Conservation (phyloP, 1,140 invertebrate genomes). For the Coelopa frigida region DNA sequence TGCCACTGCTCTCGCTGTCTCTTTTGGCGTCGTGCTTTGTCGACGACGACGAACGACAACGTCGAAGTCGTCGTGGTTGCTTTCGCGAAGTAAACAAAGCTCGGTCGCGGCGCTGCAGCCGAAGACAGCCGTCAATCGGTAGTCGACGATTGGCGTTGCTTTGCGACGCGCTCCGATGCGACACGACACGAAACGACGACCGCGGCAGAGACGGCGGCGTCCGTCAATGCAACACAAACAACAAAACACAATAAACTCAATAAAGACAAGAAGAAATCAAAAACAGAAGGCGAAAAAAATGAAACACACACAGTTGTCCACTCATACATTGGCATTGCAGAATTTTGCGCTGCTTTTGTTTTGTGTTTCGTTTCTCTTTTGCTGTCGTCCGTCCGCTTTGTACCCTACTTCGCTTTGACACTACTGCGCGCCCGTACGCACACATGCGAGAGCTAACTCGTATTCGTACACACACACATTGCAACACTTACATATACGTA, state of each 20-base stretch:
- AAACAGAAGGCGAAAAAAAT: background rate
- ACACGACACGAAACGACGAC: background rate
- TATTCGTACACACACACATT: slow-evolving; percentile 2
- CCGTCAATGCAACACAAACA: slow-evolving; percentile 1
- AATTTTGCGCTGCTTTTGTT: background rate
- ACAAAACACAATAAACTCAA: background rate
- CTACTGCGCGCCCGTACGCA: background rate
- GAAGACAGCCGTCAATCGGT: background rate
- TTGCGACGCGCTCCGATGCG: background rate
- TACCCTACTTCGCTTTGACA: background rate
- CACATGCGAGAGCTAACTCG: background rate
- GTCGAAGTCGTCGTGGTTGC: no score
- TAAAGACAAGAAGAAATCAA: background rate
- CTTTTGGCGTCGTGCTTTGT: no score
- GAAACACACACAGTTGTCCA: slow-evolving; percentile 1
- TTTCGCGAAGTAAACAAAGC: background rate
- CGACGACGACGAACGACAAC: no score
- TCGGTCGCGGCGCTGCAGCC: background rate
- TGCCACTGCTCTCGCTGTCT: no score
- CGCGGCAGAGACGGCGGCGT: background rate
- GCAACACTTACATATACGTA: slow-evolving; percentile 6
- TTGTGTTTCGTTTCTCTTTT: background rate
- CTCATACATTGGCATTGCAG: background rate
- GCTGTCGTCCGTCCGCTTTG: background rate
- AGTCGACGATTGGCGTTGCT: background rate